Percentiles rank a stretch among this genome's conserved stretches.
These are phyloP conservation scores for Ophioninae sp. DNA, from an alignment of 2,888 invertebrate genomes.

Conservation along the genomic window DNA sequence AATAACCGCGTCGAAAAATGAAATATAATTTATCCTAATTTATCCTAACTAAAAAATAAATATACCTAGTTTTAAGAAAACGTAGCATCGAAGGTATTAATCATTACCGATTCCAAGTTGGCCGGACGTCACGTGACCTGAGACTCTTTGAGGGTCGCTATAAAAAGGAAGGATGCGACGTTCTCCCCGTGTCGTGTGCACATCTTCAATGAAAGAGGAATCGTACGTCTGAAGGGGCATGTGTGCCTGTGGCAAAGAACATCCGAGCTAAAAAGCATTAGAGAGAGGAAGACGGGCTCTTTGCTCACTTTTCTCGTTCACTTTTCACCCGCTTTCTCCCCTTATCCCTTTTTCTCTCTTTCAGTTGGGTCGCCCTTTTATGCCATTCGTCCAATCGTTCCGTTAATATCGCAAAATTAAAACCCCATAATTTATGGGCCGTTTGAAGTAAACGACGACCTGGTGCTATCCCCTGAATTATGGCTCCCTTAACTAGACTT, in stretches of 20 bases:
- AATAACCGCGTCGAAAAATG: too few relatives aligned
- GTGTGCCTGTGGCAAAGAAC: constrained; percentile 24
- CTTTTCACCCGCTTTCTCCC: constrained; percentile 33
- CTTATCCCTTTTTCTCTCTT: constrained; percentile 17
- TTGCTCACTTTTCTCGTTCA: constrained; percentile 49
- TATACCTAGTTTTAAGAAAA: too few relatives aligned
- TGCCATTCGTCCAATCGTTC: constrained; percentile 71
- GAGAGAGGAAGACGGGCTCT: constrained; percentile 28
- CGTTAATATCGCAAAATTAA: constrained; percentile 80
- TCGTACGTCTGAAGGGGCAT: constrained; percentile 16
- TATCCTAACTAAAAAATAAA: too few relatives aligned
- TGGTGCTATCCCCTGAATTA: constrained; percentile 80
- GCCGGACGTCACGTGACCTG: not conserved
- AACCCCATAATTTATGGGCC: constrained; percentile 79
- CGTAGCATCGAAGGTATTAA: not conserved
- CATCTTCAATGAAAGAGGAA: constrained; percentile 10
- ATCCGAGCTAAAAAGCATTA: constrained; percentile 11
- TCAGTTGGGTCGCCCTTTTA: constrained; percentile 55
- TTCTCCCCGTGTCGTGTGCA: constrained; percentile 12
- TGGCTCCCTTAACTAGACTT: constrained; percentile 80
- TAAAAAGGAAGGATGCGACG: not conserved
- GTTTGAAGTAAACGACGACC: constrained; percentile 78
- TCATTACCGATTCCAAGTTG: constrained; percentile 21
- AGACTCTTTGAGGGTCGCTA: constrained; percentile 1
- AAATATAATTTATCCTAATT: too few relatives aligned